Conservation (phyloP, 2,888 invertebrate species). For the Mantis religiosa region DNA sequence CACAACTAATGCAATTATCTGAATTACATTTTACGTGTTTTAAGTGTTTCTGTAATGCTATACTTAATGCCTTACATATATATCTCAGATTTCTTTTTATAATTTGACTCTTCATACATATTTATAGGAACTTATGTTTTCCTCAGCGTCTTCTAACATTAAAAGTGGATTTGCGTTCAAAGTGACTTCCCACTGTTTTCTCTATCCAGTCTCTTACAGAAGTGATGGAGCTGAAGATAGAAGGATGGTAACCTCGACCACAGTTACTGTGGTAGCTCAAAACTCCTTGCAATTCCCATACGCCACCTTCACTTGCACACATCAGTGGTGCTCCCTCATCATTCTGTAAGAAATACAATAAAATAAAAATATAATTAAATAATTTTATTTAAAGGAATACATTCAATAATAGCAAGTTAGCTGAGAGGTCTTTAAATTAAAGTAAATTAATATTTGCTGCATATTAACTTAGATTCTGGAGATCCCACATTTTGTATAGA, state of each 20-base stretch:
- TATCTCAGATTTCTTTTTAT: background rate
- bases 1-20: background rate
- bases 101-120: background rate
- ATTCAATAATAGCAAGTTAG: too few species aligned
- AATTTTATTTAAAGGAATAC: too few species aligned
- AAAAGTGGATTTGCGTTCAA: slow-evolving; percentile 28
- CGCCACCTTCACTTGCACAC: slow-evolving; percentile 52
- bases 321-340: slow-evolving; percentile 64
- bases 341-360: slow-evolving; percentile 45
- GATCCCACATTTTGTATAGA: too few species aligned
- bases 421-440: too few species aligned
- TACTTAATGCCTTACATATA: background rate
- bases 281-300: slow-evolving; percentile 59
- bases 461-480: too few species aligned
- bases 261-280: slow-evolving; percentile 58
- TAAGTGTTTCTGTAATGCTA: background rate
- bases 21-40: background rate
- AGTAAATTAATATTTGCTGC: too few species aligned
- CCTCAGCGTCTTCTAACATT: slow-evolving; percentile 18
- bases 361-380: background rate
- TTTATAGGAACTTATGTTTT: background rate
- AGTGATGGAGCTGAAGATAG: slow-evolving; percentile 50
- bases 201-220: slow-evolving; percentile 45
- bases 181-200: slow-evolving; percentile 43
- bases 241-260: slow-evolving; percentile 54